These are phyloP conservation scores for Lasiommata megera DNA, from an alignment of 2,888 invertebrate species.

Conservation along the genomic window DNA sequence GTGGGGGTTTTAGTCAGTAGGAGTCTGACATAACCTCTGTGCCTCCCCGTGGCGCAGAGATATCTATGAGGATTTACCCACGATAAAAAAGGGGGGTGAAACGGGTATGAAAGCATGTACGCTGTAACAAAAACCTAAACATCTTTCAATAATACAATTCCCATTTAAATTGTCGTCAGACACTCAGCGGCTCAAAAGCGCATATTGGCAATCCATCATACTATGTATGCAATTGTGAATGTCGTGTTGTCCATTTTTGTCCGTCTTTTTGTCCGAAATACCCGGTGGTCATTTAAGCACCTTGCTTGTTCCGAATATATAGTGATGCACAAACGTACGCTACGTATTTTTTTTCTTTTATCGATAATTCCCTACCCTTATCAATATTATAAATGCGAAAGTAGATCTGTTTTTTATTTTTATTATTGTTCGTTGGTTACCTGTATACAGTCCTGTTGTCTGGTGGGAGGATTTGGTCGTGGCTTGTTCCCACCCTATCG, in stretches of 20 bases:
- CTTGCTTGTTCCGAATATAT: constrained; percentile 44
- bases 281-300: constrained; percentile 74
- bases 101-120: too few relatives aligned
- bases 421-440: too few relatives aligned
- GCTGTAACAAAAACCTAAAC: background rate
- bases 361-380: too few relatives aligned
- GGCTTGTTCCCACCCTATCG: too few relatives aligned
- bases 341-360: background rate
- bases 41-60: too few relatives aligned
- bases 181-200: constrained; percentile 20
- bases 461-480: too few relatives aligned
- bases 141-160: constrained; percentile 32
- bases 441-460: too few relatives aligned
- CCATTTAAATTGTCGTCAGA: constrained; percentile 21
- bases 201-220: constrained; percentile 55
- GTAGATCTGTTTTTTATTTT: too few relatives aligned
- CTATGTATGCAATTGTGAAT: constrained; percentile 71
- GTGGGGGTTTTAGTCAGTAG: too few relatives aligned
- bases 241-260: constrained; percentile 47
- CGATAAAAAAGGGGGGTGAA: too few relatives aligned
- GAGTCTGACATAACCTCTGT: too few relatives aligned
- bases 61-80: too few relatives aligned
- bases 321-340: background rate
- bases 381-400: background rate
- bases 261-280: constrained; percentile 44